phyloP scores from a whole-genome alignment of 2,797 vertebrate species.

The Buceros bicornis region DNA sequence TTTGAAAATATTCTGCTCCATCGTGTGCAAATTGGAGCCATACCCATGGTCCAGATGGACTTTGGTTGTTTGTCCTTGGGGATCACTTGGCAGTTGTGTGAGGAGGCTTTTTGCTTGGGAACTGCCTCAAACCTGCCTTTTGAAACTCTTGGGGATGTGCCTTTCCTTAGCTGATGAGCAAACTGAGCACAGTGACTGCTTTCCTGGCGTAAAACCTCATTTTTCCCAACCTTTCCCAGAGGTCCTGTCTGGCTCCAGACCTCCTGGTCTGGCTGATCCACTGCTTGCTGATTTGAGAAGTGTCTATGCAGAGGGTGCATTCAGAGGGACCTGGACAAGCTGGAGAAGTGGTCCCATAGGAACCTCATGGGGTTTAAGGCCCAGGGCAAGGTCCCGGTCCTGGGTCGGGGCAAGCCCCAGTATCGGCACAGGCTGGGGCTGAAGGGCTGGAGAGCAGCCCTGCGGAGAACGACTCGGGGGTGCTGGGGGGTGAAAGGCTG shows the following conservation, averaged over 20 bases:
- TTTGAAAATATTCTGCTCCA: not conserved
- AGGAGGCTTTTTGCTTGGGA: not conserved
- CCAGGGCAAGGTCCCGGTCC: no score
- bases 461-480: no score
- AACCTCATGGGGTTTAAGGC: no score
- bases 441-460: no score
- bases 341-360: no score
- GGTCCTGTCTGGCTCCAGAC: not conserved
- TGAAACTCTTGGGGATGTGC: not conserved
- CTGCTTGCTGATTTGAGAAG: not conserved
- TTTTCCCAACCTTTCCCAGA: not conserved
- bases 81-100: fast-evolving
- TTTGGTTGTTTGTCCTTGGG: not conserved
- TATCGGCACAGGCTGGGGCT: no score
- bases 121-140: not conserved
- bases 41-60: not conserved
- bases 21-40: slow-evolving; percentile 1
- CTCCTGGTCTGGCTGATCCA: not conserved
- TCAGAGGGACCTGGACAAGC: not conserved
- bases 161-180: not conserved
- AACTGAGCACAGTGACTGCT: not conserved
- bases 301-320: not conserved
- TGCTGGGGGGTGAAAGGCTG: no score
- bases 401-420: no score
- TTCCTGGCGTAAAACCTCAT: not conserved